Evolutionary conservation across 2,888 invertebrate species (phyloP), one percentile per base, ranked within the genome.

Genomic region (Drosophila tripunctata): DNA sequence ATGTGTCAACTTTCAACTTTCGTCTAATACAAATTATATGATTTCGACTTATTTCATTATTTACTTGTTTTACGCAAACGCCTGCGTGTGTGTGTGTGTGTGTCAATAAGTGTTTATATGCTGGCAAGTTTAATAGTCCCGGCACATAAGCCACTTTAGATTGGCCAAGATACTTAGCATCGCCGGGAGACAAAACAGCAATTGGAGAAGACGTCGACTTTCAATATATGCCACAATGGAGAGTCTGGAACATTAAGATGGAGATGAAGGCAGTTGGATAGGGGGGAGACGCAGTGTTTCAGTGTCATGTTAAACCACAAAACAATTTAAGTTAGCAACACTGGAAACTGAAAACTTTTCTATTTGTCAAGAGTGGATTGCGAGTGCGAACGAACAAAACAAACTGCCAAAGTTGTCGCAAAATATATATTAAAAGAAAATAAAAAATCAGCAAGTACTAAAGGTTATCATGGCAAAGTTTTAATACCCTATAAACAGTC

Each of bases 251-350:
- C n/a, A n/a, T n/a, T n/a, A 4, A 27, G 27, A 27, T 27, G 27
- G 24, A 24, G 24, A 24, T 24, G 24, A 8, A 24, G 24, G 27
- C 27, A 10, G 10, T 27, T 8, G 2, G 10, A 27, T 27, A 27
- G n/a, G 31, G 17, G 31, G 36, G 47, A 57, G 27, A 63, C 51
- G 38, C 55, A 48, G 54, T 45, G n/a, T n/a, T n/a, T n/a, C 40
- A 54, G 43, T 73, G 66, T 64, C 71, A 82, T 80, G 86, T 81
- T 85, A 72, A 75, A 75, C 83, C 88, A 75, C 88, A 79, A 88
- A 88, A 88, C 83, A 86, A 83, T 86, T 88, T 86, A 88, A 88
- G 88, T 86, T 86, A 56, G 75, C 65, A 81, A 78, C 82, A 82
- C 64, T 83, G 69, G 43, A 79, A 83, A 88, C 69, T 83, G 69